These are phyloP conservation scores for Hemitrygon akajei DNA, from an alignment of 2,797 vertebrate genomes.

Conservation along the genomic window DNA sequence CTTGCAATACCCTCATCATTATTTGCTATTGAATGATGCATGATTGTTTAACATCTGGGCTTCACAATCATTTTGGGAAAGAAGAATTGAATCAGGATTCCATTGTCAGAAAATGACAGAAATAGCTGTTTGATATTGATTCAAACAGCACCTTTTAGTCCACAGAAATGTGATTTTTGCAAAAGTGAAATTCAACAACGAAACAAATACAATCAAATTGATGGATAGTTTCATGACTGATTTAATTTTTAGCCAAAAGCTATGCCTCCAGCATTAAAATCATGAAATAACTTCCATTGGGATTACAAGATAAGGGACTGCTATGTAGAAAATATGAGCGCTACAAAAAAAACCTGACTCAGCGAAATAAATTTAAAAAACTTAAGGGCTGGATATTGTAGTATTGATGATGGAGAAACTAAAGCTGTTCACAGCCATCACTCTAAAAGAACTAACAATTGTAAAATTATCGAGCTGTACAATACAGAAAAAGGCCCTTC, in stretches of 20 bases:
- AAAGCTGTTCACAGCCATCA: no score
- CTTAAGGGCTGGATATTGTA: no score
- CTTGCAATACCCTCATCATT: not conserved
- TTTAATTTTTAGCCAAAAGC: not conserved
- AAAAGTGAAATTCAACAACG: not conserved
- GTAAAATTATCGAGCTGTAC: no score
- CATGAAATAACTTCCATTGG: not conserved
- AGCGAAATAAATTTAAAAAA: not conserved
- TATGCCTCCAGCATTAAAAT: not conserved
- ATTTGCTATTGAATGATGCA: not conserved
- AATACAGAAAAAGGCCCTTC: no score
- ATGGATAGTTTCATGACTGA: not conserved
- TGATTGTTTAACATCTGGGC: not conserved
- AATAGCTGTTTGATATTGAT: not conserved
- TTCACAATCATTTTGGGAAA: not conserved
- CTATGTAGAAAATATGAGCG: not conserved
- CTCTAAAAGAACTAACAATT: no score
- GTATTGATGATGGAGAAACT: no score
- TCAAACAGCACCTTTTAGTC: not conserved
- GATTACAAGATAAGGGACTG: not conserved
- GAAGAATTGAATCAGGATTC: not conserved
- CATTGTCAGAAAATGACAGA: not conserved
- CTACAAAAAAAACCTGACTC: not conserved
- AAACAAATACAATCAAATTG: not conserved
- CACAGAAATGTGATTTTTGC: not conserved